These are phyloP conservation scores for Tragopan temminckii DNA, from an alignment of 2,797 vertebrate species.

Conservation along the genomic window DNA sequence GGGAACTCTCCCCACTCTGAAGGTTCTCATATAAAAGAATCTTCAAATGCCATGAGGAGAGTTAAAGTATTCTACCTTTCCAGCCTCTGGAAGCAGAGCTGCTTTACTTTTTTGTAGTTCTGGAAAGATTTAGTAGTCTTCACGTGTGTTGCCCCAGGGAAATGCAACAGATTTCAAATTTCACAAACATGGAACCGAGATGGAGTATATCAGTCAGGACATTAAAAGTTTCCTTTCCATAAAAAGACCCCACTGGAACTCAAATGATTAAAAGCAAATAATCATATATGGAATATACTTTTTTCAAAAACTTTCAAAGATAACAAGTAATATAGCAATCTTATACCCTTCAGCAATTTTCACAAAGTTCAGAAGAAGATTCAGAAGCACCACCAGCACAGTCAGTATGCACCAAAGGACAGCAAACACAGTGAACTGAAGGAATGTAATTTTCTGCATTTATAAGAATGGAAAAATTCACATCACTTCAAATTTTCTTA, in stretches of 20 bases:
- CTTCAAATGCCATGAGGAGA: background rate
- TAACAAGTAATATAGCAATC: background rate
- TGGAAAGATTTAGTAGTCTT: background rate
- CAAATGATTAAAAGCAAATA: background rate
- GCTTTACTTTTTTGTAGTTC: background rate
- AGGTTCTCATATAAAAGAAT: background rate
- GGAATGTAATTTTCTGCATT: slow-evolving; percentile 62
- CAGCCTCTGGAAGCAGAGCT: background rate
- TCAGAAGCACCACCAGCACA: background rate
- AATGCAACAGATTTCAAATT: background rate
- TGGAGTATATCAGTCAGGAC: background rate
- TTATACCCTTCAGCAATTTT: background rate
- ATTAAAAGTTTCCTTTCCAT: background rate
- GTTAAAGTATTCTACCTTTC: background rate
- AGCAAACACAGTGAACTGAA: background rate
- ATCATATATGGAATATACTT: background rate
- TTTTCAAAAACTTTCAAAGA: background rate
- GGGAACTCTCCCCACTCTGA: background rate
- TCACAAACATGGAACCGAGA: background rate
- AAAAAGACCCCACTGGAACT: background rate
- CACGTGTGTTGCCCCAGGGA: background rate
- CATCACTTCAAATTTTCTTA: slow-evolving; percentile 66
- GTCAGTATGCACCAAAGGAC: background rate
- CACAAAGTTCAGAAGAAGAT: background rate
- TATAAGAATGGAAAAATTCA: slow-evolving; percentile 67